Base-by-base conservation (phyloP, 2,888 invertebrate species). In the Sphaerophoria rueppellii region DNA sequence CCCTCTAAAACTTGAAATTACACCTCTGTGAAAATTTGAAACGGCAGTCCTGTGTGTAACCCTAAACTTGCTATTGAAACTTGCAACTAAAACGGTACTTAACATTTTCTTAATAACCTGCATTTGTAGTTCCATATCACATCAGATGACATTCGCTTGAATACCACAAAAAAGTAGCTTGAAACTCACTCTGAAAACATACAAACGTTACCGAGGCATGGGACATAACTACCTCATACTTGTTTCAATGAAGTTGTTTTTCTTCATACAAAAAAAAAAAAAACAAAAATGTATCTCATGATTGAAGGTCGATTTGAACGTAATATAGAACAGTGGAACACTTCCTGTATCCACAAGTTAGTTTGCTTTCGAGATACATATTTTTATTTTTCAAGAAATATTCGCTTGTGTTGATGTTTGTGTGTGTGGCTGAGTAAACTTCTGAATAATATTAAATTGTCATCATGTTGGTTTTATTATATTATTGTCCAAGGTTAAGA, bases 401-500 rank as follows among this genome's bases (percentile, higher is more conserved):
- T 54, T 6, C 9, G 14, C 4, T 14, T 40, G 6, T 40, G 46
- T 35, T 6, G 32, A 52, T 63, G 63, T 16, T 12, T 2, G 4
- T 40, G 4, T 57, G 46, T 57, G 32, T 35, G 6, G 67, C 46
- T 52, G 4, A 12, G 48, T 73, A 6, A 4, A 48, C 32, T 48
- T 63, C 0, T 37, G 40, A 43, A 67, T 50, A 58, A 32, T 58
- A 40, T 60, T 46, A 35, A 2, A 24, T 14, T 48, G 70, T 63
- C 58, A 81, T 73, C 76, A 72, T 77, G 46, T 73, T 43, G 9
- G 6, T 43, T 58, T 76, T 80, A 85, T 81, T 81, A 81, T 85
- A 81, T 81, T 85, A 81, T 85, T 85, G 85, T 81, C 85, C 85
- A 85, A 85, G 85, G 85, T 85, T 85, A 81, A 85, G 85, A 85